Evolutionary conservation across 2,888 invertebrate genomes (phyloP).

Genomic region (Platycheirus rosarum): DNA sequence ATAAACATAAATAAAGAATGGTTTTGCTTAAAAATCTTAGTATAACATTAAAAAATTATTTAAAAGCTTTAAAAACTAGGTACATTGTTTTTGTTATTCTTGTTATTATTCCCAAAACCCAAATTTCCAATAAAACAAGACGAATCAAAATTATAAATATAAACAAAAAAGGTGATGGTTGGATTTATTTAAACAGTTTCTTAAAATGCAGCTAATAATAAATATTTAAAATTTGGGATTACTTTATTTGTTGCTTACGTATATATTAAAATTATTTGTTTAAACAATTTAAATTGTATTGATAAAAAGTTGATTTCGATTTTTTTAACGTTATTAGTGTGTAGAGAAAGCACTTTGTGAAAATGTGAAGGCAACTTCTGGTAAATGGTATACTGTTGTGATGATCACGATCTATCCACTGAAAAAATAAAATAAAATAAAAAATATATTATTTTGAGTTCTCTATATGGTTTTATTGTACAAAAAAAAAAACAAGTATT

Average conservation of each 20-base stretch:
- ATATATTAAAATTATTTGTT: too few species aligned
- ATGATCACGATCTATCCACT: constrained; percentile 45
- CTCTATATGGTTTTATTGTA: too few species aligned
- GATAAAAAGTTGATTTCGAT: background rate
- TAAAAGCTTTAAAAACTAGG: constrained; percentile 67
- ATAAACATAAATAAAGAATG: constrained; percentile 67
- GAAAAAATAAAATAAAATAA: constrained; percentile 36
- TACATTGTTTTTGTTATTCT: constrained; percentile 58
- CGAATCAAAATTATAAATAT: constrained; percentile 48
- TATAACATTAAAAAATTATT: constrained; percentile 53
- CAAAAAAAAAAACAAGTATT: too few species aligned
- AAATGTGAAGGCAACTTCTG: constrained; percentile 64
- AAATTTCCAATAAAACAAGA: constrained; percentile 40
- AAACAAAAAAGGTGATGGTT: constrained; percentile 43
- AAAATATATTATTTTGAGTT: background rate
- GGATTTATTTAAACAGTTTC: constrained; percentile 32
- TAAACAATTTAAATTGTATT: too few species aligned
- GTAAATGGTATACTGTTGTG: constrained; percentile 8
- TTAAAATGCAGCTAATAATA: constrained; percentile 61
- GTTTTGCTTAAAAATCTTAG: constrained; percentile 43
- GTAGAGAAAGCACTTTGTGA: constrained; percentile 63
- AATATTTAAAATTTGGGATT: constrained; percentile 46
- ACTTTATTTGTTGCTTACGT: constrained; percentile 23
- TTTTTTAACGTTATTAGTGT: background rate
- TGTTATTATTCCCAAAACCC: constrained; percentile 57